Evolutionary conservation across 1,140 invertebrate species (phyloP).

Genomic region (Halesus radiatus): DNA sequence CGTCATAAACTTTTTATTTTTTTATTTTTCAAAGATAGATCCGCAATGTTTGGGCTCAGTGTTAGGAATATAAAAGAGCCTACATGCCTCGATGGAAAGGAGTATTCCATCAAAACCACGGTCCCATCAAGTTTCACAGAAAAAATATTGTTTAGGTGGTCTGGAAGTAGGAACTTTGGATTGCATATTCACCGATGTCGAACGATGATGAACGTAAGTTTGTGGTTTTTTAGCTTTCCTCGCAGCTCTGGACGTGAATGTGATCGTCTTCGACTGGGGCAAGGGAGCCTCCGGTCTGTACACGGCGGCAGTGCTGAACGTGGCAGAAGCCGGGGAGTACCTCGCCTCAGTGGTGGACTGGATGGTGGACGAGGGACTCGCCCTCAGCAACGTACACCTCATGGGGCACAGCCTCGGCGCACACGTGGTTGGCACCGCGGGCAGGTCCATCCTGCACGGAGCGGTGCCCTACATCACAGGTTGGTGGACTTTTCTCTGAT

Average conservation of each 20-base stretch:
- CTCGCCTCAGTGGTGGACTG: constrained; percentile 71
- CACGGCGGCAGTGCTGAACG: constrained; percentile 66
- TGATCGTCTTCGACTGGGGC: constrained; percentile 73
- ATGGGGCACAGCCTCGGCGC: constrained; percentile 89
- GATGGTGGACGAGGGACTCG: constrained; percentile 63
- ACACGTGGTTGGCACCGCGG: constrained; percentile 83
- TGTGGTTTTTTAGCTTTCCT: constrained; percentile 62
- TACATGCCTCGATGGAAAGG: too few species aligned
- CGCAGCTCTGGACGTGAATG: constrained; percentile 66
- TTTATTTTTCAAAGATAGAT: too few species aligned
- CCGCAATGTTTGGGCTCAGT: too few species aligned
- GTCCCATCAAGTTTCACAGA: too few species aligned
- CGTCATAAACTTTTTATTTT: too few species aligned
- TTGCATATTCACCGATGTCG: too few species aligned
- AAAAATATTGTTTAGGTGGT: too few species aligned
- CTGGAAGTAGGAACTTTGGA: too few species aligned
- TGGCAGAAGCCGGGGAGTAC: constrained; percentile 67
- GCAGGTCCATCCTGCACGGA: constrained; percentile 66
- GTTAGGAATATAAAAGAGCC: too few species aligned
- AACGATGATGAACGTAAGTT: too few species aligned
- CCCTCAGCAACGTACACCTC: constrained; percentile 75
- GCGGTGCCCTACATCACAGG: constrained; percentile 46
- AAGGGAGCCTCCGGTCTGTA: constrained; percentile 65
- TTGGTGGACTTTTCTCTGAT: background rate
- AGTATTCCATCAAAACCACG: too few species aligned